phyloP scores from a whole-genome alignment of 2,113 vertebrate genomes.

The Ailuropoda melanoleuca region DNA sequence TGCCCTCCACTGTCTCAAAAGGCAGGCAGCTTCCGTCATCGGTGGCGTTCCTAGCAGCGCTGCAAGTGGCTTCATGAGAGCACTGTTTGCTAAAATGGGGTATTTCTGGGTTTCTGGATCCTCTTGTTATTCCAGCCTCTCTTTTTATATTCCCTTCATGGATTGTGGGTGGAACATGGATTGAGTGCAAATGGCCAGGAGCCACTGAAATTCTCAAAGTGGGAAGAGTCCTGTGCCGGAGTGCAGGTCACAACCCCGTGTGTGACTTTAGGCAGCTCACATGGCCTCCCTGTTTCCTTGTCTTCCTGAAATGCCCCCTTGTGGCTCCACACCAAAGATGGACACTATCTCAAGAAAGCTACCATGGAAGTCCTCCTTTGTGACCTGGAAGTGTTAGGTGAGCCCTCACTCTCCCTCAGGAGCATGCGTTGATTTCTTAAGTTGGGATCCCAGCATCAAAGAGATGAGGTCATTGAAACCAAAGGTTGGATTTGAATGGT shows the following conservation, averaged over 20 bases:
- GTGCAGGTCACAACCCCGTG: fast-evolving
- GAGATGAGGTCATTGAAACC: background rate
- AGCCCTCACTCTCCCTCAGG: background rate
- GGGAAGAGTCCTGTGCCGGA: background rate
- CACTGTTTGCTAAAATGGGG: background rate
- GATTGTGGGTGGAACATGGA: background rate
- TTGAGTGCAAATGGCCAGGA: background rate
- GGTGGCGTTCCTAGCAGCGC: background rate
- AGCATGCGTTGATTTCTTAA: background rate
- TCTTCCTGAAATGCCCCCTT: background rate
- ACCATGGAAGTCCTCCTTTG: background rate
- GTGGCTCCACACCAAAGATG: background rate
- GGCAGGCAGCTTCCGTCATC: background rate
- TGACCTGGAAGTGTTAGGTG: background rate
- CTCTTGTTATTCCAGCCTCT: background rate
- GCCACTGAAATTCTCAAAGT: background rate
- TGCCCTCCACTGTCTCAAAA: background rate
- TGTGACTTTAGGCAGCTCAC: background rate
- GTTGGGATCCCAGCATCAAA: background rate
- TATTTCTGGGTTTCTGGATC: background rate
- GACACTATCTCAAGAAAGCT: background rate
- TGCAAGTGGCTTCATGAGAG: fast-evolving
- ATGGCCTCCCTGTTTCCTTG: background rate
- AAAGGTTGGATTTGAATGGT: background rate
- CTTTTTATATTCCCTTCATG: background rate